Percentiles rank a stretch among this genome's conserved stretches.
Evolutionary conservation across 2,888 invertebrate species (phyloP).

Genomic region (Ametastegia equiseti): DNA sequence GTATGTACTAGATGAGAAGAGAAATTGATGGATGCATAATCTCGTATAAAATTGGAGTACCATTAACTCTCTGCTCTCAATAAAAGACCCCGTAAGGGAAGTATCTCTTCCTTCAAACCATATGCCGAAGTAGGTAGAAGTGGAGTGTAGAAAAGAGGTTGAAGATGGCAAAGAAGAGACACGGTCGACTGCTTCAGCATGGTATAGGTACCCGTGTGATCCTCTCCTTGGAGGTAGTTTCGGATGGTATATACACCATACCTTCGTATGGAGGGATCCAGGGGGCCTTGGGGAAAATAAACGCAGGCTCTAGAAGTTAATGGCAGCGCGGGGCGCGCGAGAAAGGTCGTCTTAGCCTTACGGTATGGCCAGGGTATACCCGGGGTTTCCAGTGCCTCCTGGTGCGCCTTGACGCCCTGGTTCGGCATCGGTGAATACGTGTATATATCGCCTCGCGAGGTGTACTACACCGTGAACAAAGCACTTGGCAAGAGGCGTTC

Average conservation of each 20-base stretch:
- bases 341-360: constrained; percentile 37
- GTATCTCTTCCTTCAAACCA: background rate
- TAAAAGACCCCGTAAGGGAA: background rate
- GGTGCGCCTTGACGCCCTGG: constrained; percentile 34
- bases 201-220: too few relatives aligned
- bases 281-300: constrained; percentile 39
- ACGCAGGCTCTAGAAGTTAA: constrained; percentile 41
- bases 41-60: too few relatives aligned
- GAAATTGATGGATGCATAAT: too few relatives aligned
- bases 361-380: too few relatives aligned
- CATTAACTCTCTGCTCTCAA: background rate
- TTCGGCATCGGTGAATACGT: constrained; percentile 33
- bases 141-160: background rate
- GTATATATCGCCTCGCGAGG: background rate
- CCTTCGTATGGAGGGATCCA: background rate
- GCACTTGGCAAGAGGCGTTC: background rate
- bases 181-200: constrained; percentile 30
- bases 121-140: background rate
- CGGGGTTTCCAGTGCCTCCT: constrained; percentile 15
- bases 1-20: too few relatives aligned
- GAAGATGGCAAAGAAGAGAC: constrained; percentile 23
- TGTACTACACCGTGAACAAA: background rate
- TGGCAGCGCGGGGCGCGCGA: constrained; percentile 35
- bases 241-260: background rate
- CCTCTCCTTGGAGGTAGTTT: constrained; percentile 31